Base-by-base conservation (phyloP, 2,797 vertebrate genomes). In the Takifugu rubripes region DNA sequence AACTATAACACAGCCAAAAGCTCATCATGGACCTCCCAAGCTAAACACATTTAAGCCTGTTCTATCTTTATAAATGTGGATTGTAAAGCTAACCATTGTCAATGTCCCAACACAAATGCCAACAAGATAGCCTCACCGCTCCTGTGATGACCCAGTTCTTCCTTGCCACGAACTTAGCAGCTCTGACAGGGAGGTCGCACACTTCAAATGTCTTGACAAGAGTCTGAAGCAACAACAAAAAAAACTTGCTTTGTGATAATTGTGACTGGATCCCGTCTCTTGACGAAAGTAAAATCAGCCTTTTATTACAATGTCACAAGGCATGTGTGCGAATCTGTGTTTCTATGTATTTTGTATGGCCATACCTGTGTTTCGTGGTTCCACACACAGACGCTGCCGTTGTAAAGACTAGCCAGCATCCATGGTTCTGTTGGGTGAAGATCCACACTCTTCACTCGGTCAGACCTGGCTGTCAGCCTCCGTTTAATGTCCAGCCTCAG, bases 111-210 rank as follows among this genome's bases (percentile, higher is more conserved):
- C 8, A 52, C 2, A 51, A 64, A 64, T 9, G 17, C 9, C 3
- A 7, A 3, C 6, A 61, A 36, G 27, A 43, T 67, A 86, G 96
- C 95, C 86, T 96, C 85, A 99, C 97, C 7, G 96, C 96, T 89
- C 97, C 96, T 29, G 97, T 96, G 66, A 99, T 96, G 71, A 98
- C 95, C 97, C 97, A 99, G 77, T 99, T 97, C 85, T 99, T 99
- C 51, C 97, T 93, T 0, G 97, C 96, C 59, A 99, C 96, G 57
- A 99, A 99, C 75, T 99, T 99, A 7, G 97, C 92, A 21, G 97
- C 96, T 90, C 97, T 92, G 66, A 99, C 97, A 5, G 97, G 97
- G 61, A 98, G 89, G 69, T 99, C 96, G 57, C 97, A 98, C 4
- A 98, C 96, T 88, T 99, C 97, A 84, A 99, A 99, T 0, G 96